Evolutionary conservation across 2,797 vertebrate genomes (phyloP).

Genomic region (Girardinus metallicus): DNA sequence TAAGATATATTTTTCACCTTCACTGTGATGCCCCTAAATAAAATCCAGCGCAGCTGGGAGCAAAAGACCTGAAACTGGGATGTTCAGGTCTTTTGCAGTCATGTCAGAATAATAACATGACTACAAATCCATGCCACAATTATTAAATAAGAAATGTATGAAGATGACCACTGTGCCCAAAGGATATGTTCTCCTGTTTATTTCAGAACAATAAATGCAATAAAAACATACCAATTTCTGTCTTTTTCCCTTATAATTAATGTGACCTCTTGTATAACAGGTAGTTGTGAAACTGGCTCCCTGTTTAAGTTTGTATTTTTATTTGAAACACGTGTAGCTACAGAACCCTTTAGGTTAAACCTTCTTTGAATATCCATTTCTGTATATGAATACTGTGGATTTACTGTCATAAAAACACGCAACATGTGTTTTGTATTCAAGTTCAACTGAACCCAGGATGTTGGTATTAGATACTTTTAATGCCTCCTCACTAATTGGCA

Average conservation of each 20-base stretch:
- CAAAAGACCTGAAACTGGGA: not conserved
- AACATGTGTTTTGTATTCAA: slow-evolving; percentile 15
- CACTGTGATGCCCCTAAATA: not conserved
- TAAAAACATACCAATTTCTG: slow-evolving; percentile 36
- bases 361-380: not conserved
- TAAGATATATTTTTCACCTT: not conserved
- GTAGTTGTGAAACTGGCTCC: slow-evolving; percentile 39
- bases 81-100: too few relatives aligned
- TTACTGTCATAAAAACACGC: slow-evolving; percentile 16
- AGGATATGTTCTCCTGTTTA: slow-evolving; percentile 57
- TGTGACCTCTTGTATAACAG: slow-evolving; percentile 45
- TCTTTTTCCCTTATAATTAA: slow-evolving; percentile 40
- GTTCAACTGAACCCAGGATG: slow-evolving; percentile 34
- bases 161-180: slow-evolving; percentile 47
- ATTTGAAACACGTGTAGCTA: not conserved
- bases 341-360: slow-evolving; percentile 4
- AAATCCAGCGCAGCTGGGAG: not conserved
- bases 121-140: not conserved
- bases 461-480: slow-evolving; percentile 45
- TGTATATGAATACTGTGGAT: not conserved
- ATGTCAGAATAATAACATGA: not conserved
- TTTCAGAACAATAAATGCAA: slow-evolving; percentile 42
- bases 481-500: slow-evolving; percentile 34
- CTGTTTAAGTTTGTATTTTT: slow-evolving; percentile 19
- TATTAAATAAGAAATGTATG: slow-evolving; percentile 54